Base-by-base conservation (phyloP, 2,797 vertebrate species). In the Urocyon cinereoargenteus region DNA sequence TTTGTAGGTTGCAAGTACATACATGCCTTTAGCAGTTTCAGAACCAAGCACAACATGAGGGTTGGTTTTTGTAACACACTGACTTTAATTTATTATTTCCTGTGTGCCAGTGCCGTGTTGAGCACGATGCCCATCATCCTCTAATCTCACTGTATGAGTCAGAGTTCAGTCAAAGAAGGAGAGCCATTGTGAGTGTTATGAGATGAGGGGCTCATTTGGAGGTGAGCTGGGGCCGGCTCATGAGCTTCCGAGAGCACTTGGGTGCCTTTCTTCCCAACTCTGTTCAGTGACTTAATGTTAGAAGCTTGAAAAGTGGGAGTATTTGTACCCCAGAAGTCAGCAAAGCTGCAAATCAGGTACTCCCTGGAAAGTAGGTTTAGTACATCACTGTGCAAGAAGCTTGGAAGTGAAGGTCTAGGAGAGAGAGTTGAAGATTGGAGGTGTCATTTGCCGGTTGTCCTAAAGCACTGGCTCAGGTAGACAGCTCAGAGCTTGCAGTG, bases 1-100 rank as follows among this genome's bases (percentile, higher is more conserved):
- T 91, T 88, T 95, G 84, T 1, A 70, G 14, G 18, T 92, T 73
- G 36, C 26, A 85, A 82, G 77, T 64, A 94, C 88, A 87, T 45
- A 40, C 26, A 45, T 40, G 15, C 14, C 7, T 73, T 95, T 49
- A 57, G 55, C 51, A 92, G 77, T 57, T 92, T 86, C 68, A 79
- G 57, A 91, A 59, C 51, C 62, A 90, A 82, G 51, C 10, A 62
- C 24, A 64, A 24, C 11, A 15, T 16, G 36, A 94, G 55, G 34
- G 81, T 31, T 83, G 72, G 72, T 28, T 83, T 77, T n/a, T 49
- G 5, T 64, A 51, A 61, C 64, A 36, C 6, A 15, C 36, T 73
- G 21, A 81, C 11, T 93, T 93, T 9, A 64, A 82, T 75, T 90
- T 92, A 59, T 22, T 61, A 49, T 62, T 62, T 70, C 36, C 24